Percentiles rank a stretch among this genome's conserved stretches.
phyloP scores from a whole-genome alignment of 1,140 invertebrate genomes.

The Procambarus virginalis region DNA sequence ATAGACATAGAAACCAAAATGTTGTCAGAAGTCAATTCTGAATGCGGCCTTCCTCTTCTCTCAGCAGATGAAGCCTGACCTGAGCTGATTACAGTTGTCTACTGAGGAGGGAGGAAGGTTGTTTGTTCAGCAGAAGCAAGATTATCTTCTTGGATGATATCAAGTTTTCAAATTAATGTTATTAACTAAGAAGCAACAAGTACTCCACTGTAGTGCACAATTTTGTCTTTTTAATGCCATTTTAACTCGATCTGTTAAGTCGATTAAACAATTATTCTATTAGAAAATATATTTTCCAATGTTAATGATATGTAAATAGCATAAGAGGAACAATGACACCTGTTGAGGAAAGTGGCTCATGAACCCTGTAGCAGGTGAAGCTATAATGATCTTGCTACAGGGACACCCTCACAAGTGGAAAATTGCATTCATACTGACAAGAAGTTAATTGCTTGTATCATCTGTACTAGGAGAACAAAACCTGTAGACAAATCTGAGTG shows the following conservation, averaged over 20 bases:
- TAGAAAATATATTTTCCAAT: too few species aligned
- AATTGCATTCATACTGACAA: too few species aligned
- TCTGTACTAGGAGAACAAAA: too few species aligned
- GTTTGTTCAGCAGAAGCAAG: not conserved
- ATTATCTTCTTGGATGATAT: not conserved
- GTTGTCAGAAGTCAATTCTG: constrained; percentile 15
- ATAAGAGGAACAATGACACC: not conserved
- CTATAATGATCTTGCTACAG: not conserved
- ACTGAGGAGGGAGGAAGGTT: constrained; percentile 2
- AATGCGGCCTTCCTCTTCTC: constrained; percentile 33
- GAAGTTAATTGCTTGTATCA: too few species aligned
- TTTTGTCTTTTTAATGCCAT: too few species aligned
- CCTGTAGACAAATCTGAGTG: not conserved
- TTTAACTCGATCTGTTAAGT: too few species aligned
- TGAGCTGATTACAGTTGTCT: not conserved
- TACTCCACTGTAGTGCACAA: too few species aligned
- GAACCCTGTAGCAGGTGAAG: not conserved
- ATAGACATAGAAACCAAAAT: not conserved
- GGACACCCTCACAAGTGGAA: too few species aligned
- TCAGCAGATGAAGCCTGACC: constrained; percentile 24
- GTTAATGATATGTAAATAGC: too few species aligned
- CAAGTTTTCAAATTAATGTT: not conserved
- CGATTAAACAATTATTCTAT: too few species aligned
- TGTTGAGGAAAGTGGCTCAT: not conserved
- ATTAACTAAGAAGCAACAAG: too few species aligned